A percentile compares a stretch with the other conserved stretches of the same genome.
Evolutionary conservation across 30 jellyfish, hydroid and myxozoan genomes (phyloP).

Genomic region (Hydractinia echinata): DNA sequence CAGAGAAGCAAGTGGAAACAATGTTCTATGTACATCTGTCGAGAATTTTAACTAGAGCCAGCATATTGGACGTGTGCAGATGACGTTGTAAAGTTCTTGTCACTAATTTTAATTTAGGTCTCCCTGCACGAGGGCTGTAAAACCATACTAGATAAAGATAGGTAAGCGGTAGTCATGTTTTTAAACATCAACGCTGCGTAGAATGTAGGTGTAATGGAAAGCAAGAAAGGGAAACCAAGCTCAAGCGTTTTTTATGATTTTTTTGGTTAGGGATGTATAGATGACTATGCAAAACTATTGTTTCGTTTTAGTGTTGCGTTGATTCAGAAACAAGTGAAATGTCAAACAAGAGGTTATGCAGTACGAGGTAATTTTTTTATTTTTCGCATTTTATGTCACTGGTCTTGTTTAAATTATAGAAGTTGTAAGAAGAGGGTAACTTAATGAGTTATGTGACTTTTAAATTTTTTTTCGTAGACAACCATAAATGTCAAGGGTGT

Average conservation of each 20-base stretch:
- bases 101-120: constrained; percentile 17
- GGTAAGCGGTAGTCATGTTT: constrained; percentile 15
- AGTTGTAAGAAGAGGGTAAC: no score
- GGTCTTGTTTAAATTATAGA: background rate
- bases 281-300: background rate
- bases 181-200: background rate
- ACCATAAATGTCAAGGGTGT: constrained; percentile 62
- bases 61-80: no score
- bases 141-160: constrained; percentile 45
- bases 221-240: no score
- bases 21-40: no score
- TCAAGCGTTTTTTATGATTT: background rate
- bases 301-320: constrained; percentile 66
- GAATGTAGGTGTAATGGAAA: background rate
- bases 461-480: background rate
- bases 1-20: no score
- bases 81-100: background rate
- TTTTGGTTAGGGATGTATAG: background rate
- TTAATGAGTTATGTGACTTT: no score
- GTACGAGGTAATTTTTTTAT: constrained; percentile 53
- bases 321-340: constrained; percentile 62
- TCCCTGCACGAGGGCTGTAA: constrained; percentile 90
- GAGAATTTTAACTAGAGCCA: no score
- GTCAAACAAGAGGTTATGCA: constrained; percentile 61
- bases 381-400: background rate